Base-by-base conservation (phyloP, 2,888 invertebrate species). In the Pomacea canaliculata region DNA sequence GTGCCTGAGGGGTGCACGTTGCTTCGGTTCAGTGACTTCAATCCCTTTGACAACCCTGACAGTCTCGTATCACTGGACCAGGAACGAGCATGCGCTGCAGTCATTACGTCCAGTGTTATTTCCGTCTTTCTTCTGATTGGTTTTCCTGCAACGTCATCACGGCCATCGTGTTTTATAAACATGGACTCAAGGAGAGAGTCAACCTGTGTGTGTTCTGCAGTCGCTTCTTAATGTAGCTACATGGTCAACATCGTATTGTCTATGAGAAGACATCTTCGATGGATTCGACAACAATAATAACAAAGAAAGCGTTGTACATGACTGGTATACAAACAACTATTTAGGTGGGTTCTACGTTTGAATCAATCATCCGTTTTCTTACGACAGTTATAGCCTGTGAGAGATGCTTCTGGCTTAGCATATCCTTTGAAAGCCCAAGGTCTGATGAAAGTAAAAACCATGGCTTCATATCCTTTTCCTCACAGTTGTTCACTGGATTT, bases 351-450 rank as follows among this genome's bases (percentile, higher is more conserved):
- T 71, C 2, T 19, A 60, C 0, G 51, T 12, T 37, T 71, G 1
- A n/a, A n/a, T 27, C 37, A 37, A 46, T 48, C 63, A 8, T 71
- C 71, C 4, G 59, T 46, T 10, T 63, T 49, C 27, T 65, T 4
- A 62, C 71, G n/a, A 71, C 48, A 16, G 27, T 63, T 19, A 63
- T 63, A n/a, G 63, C 63, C 19, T 63, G 63, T 19, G 63, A 63
- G 63, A 63, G 63, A 63, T 63, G 63, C 27, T 63, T 63, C 63
- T 63, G 63, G 63, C 19, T 7, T 63, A 23, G 27, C 27, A 27
- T 12, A 19, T 63, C 63, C 63, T 63, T 27, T 63, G n/a, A n/a
- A 63, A 10, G 63, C 63, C 23, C 48, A 71, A 18, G 49, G 49
- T n/a, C n/a, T 65, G 0, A 9, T 71, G n/a, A 71, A 27, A 19